A percentile compares a stretch with the other conserved stretches of the same genome.
Evolutionary conservation across 2,113 vertebrate genomes (phyloP).

Genomic region (Excalfactoria chinensis): DNA sequence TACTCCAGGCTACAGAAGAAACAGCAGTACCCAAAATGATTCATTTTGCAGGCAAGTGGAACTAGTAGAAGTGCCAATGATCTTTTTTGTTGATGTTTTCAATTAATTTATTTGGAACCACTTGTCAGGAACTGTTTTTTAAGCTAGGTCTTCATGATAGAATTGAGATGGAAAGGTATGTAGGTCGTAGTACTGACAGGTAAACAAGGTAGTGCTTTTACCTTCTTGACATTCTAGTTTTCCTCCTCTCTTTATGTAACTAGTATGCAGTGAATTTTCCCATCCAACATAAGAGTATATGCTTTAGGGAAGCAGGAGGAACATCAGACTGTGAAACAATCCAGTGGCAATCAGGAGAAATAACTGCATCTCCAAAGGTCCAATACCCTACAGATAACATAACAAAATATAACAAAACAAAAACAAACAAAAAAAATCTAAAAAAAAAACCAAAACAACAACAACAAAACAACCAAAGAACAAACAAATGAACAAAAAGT

Average conservation of each 20-base stretch:
- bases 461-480: background rate
- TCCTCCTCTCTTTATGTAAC: background rate
- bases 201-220: background rate
- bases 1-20: background rate
- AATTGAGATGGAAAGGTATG: background rate
- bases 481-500: background rate
- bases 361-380: background rate
- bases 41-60: background rate
- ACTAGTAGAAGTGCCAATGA: background rate
- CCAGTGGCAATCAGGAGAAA: background rate
- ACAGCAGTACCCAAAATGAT: background rate
- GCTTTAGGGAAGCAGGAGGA: background rate
- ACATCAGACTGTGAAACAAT: background rate
- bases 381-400: background rate
- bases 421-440: no score
- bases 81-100: background rate
- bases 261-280: background rate
- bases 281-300: background rate
- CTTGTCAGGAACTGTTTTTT: background rate
- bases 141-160: background rate
- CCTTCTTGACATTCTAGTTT: fast-evolving
- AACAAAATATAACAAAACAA: background rate
- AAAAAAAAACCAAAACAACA: no score
- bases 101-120: background rate
- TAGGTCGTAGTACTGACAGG: background rate